Percentiles rank a stretch among this genome's conserved stretches.
phyloP scores from a whole-genome alignment of 2,797 vertebrate genomes.

The Orestias chungarensis region DNA sequence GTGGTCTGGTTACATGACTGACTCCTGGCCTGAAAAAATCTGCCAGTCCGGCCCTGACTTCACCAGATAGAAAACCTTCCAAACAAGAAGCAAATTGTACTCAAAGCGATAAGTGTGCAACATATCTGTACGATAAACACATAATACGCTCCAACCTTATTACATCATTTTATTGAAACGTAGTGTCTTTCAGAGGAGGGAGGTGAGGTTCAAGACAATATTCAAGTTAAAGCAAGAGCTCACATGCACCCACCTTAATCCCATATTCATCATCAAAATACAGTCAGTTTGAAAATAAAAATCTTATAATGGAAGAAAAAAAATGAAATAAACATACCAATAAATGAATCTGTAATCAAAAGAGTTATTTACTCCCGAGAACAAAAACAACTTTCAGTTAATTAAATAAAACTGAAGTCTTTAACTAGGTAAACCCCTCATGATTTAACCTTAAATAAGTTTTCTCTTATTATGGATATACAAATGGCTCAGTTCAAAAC shows the following conservation, averaged over 20 bases:
- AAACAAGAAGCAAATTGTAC: background rate
- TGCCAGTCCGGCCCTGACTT: no score
- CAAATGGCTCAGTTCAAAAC: conserved; percentile 40
- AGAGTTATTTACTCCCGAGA: conserved; percentile 20
- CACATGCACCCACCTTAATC: conserved; percentile 19
- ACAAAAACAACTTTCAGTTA: conserved; percentile 22
- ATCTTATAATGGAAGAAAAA: conserved; percentile 39
- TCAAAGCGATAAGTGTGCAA: background rate
- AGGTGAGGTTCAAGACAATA: conserved; percentile 11
- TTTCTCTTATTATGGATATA: conserved; percentile 27
- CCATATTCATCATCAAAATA: conserved; percentile 58
- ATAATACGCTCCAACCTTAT: background rate
- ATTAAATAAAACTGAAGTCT: conserved; percentile 1
- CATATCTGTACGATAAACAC: background rate
- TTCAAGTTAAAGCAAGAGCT: conserved; percentile 45
- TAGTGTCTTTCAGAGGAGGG: background rate
- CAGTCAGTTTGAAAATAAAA: conserved; percentile 55
- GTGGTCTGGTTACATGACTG: no score
- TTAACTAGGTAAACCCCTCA: background rate
- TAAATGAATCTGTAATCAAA: conserved; percentile 13
- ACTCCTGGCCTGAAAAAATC: no score
- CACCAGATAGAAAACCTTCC: background rate
- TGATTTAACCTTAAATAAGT: conserved; percentile 11
- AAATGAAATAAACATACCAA: conserved; percentile 34
- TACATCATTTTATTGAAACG: background rate